phyloP scores from a whole-genome alignment of 2,113 vertebrate species.

The Enhydra lutris region DNA sequence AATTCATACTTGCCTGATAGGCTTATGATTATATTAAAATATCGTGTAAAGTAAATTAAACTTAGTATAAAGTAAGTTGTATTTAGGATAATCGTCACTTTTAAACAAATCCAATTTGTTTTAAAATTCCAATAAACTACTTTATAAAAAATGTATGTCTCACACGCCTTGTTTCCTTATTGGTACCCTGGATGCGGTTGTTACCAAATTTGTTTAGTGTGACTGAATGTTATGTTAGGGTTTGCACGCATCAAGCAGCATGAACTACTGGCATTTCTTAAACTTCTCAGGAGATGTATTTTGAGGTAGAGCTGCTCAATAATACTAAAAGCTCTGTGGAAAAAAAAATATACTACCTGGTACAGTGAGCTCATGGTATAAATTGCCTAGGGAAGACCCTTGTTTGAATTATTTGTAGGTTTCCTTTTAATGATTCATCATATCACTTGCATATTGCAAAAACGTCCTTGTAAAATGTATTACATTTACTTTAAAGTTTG shows the following conservation, averaged over 20 bases:
- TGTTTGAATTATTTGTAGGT: not conserved
- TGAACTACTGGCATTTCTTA: not conserved
- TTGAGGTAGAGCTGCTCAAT: not conserved
- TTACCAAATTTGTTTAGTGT: not conserved
- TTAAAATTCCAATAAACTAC: not conserved
- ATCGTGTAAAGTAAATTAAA: not conserved
- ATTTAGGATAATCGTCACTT: not conserved
- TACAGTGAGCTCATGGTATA: not conserved
- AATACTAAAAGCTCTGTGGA: not conserved
- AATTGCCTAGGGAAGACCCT: not conserved
- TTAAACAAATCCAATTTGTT: not conserved
- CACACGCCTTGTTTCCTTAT: not conserved
- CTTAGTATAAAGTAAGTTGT: not conserved
- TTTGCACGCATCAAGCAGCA: not conserved
- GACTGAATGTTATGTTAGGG: not conserved
- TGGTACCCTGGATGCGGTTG: not conserved
- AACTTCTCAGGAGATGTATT: not conserved
- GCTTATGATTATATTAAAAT: not conserved
- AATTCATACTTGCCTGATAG: not conserved
- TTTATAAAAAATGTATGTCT: not conserved
- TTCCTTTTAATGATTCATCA: conserved; percentile 38
- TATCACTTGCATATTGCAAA: not conserved
- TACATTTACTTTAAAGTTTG: not conserved
- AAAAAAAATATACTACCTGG: not conserved
- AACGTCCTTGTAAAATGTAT: not conserved